Percentiles rank a stretch among this genome's conserved stretches.
These are phyloP conservation scores for Eretmodus cyanostictus DNA, from an alignment of 2,113 vertebrate species.

Conservation along the genomic window DNA sequence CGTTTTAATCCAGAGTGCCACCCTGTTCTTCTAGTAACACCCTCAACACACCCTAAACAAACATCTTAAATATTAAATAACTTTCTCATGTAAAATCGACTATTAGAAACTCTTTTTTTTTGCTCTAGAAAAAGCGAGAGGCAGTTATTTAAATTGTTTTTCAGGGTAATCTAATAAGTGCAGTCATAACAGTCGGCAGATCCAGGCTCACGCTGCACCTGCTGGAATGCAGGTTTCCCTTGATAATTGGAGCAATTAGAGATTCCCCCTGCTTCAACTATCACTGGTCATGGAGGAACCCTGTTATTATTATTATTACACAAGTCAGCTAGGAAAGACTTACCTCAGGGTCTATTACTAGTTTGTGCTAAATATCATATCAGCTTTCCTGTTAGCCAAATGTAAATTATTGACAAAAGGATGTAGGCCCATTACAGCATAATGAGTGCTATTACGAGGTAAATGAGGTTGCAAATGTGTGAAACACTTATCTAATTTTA, in stretches of 20 bases:
- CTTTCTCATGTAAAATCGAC: background rate
- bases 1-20: background rate
- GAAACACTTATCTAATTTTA: constrained; percentile 11
- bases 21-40: background rate
- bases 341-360: constrained; percentile 40
- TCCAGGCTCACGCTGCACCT: constrained; percentile 1
- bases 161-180: background rate
- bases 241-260: constrained; percentile 65
- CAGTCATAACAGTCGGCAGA: constrained; percentile 16
- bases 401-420: constrained; percentile 58
- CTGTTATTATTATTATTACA: constrained; percentile 50
- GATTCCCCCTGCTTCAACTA: constrained; percentile 43
- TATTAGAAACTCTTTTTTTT: background rate
- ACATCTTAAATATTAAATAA: background rate
- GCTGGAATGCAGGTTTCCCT: constrained; percentile 56
- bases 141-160: background rate
- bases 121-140: background rate
- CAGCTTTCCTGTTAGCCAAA: constrained; percentile 47
- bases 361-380: constrained; percentile 65
- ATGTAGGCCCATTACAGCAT: constrained; percentile 22
- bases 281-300: constrained; percentile 34
- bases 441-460: constrained; percentile 35
- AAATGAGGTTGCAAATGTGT: constrained; percentile 9
- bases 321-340: constrained; percentile 24
- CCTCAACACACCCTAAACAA: constrained; percentile 1